Base-by-base conservation (phyloP, 1,140 invertebrate genomes). In the Drosophila nikananu region DNA sequence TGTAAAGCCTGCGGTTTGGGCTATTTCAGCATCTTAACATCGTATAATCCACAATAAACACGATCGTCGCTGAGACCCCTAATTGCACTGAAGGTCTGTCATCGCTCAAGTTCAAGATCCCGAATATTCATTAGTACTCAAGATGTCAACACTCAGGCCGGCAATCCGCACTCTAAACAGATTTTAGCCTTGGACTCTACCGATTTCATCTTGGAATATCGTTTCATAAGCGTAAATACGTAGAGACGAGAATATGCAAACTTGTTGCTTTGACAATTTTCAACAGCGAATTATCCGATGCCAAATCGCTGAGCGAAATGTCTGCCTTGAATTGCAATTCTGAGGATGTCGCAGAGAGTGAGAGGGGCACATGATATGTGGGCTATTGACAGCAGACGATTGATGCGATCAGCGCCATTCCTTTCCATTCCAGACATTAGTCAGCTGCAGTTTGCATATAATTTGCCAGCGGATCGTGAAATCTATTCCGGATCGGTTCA, bases 161-260 rank as follows among this genome's bases (percentile, higher is more conserved):
- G 58, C 76, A 79, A 77, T 83, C 68, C 66, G 64, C 58, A 76
- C 76, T 71, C 67, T 77, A 83, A 80, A 71, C 84, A 68, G 72
- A 83, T 62, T 71, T 51, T 44, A 74, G 81, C 84, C 83, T 87
- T 84, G 72, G 58, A 32, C 44, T 72, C 72, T 73, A 76, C 86
- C 73, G 81, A 87, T 84, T 90, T 87, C 81, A 90, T 87, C 81
- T 89, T 81, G 81, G 81, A 75, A 89, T 78, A 80, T 52, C 48
- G 67, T 80, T 54, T 76, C 62, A 57, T n/a, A 25, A 57, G 51
- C 51, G 44, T 49, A 35, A 8, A 48, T 51, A 46, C 12, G 35
- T 55, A 54, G 32, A 39, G 19, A 8, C n/a, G 60, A 35, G 37
- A 46, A 35, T 74, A 37, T 61, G 77, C 54, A 74, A 76, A 80